Conservation (phyloP, 2,888 invertebrate species). For the Agrilus mali region DNA sequence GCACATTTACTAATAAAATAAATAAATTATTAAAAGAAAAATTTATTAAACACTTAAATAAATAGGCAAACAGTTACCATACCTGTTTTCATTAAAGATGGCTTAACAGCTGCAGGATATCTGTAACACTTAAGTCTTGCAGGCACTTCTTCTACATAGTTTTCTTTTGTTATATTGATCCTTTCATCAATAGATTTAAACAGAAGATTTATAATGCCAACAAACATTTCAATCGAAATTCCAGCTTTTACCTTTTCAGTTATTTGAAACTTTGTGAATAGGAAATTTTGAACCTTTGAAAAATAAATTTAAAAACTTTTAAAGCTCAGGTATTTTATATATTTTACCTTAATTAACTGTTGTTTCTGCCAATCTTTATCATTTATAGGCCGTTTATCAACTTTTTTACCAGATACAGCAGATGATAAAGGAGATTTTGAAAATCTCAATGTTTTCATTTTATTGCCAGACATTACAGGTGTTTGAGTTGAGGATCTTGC, state of each 20-base stretch:
- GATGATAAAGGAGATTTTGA: conserved; percentile 6
- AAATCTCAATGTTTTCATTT: too few species aligned
- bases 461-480: too few species aligned
- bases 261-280: too few species aligned
- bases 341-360: conserved; percentile 5
- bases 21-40: not conserved
- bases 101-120: conserved; percentile 6
- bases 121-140: conserved; percentile 2
- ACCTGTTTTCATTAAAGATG: conserved; percentile 11
- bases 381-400: conserved; percentile 6
- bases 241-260: conserved; percentile 6
- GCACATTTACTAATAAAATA: conserved; percentile 7
- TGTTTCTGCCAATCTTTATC: conserved; percentile 10
- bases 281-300: conserved; percentile 6
- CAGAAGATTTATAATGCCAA: not conserved
- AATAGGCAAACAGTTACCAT: not conserved
- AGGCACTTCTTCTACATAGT: conserved; percentile 9
- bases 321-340: not conserved
- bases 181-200: conserved; percentile 8
- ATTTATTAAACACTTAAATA: not conserved
- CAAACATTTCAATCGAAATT: conserved; percentile 6
- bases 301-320: not conserved
- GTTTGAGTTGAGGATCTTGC: too few species aligned
- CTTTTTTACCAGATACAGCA: conserved; percentile 5
- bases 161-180: conserved; percentile 6